Percentiles rank a stretch among this genome's conserved stretches.
Conservation (phyloP, 2,888 invertebrate genomes). For the Drosophila tripunctata region DNA sequence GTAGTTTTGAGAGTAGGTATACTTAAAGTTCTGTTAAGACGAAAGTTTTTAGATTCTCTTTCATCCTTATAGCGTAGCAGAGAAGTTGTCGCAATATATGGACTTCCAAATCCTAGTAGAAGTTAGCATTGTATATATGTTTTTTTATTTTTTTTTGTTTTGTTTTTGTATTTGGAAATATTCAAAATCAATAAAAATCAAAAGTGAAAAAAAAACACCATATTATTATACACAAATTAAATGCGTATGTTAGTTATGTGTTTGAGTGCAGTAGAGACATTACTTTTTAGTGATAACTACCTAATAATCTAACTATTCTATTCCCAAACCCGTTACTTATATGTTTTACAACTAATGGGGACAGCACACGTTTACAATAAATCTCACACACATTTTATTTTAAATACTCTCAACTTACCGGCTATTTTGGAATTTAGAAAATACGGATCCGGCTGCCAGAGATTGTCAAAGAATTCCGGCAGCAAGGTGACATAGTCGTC, state of each 20-base stretch:
- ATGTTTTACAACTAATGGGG: constrained; percentile 7
- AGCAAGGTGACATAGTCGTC: constrained; percentile 92
- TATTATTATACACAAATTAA: constrained; percentile 73
- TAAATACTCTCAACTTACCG: constrained; percentile 85
- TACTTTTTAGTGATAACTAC: constrained; percentile 5
- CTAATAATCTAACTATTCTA: no score
- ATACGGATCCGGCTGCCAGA: constrained; percentile 95
- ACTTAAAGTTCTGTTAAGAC: constrained; percentile 84
- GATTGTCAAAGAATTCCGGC: constrained; percentile 91
- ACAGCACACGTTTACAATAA: not conserved
- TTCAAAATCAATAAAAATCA: constrained; percentile 62
- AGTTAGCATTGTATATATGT: constrained; percentile 62
- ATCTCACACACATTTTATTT: not conserved
- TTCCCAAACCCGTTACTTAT: constrained; percentile 16
- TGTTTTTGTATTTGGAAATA: constrained; percentile 47
- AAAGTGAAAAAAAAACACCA: constrained; percentile 55
- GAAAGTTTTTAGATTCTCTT: constrained; percentile 84
- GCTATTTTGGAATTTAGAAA: constrained; percentile 94
- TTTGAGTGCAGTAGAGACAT: constrained; percentile 10
- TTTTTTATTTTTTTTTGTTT: constrained; percentile 4
- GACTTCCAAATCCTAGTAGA: constrained; percentile 83
- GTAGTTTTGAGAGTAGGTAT: constrained; percentile 73
- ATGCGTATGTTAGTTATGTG: constrained; percentile 24
- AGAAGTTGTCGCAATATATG: constrained; percentile 82
- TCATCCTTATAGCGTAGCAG: constrained; percentile 83